These are phyloP conservation scores for Drosophila bifasciata DNA, from an alignment of 1,140 invertebrate species.

Conservation along the genomic window DNA sequence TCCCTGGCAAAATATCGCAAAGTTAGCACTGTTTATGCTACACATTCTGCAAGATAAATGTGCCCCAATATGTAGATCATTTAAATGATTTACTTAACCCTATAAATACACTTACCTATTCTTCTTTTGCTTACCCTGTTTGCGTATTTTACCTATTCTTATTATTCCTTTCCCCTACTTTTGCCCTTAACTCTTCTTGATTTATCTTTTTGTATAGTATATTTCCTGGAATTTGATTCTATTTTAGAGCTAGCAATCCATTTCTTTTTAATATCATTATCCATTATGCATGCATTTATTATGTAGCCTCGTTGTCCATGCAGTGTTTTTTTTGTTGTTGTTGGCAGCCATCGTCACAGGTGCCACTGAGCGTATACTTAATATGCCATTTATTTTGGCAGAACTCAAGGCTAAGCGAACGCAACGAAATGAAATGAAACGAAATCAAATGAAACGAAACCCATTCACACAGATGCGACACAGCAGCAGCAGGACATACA, in stretches of 20 bases:
- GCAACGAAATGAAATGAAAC: slow-evolving; percentile 41
- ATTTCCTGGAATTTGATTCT: background rate
- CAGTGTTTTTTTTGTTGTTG: slow-evolving; percentile 24
- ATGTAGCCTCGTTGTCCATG: slow-evolving; percentile 38
- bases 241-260: slow-evolving; percentile 18
- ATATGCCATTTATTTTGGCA: slow-evolving; percentile 75
- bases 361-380: slow-evolving; percentile 77
- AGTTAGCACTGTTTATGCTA: no score
- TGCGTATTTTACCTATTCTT: no score
- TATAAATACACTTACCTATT: no score
- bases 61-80: background rate
- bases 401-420: slow-evolving; percentile 60
- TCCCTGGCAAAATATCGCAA: no score
- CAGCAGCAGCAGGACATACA: slow-evolving; percentile 25
- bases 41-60: no score
- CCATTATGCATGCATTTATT: slow-evolving; percentile 35
- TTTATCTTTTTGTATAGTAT: slow-evolving; percentile 3
- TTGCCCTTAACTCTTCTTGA: background rate
- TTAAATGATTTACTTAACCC: background rate
- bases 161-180: no score
- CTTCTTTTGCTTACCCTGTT: no score
- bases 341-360: slow-evolving; percentile 56
- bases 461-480: slow-evolving; percentile 58
- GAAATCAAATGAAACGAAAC: slow-evolving; percentile 55
- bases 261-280: slow-evolving; percentile 44